Base-by-base conservation (phyloP, 2,888 invertebrate species). In the Synanthedon andrenaeformis region DNA sequence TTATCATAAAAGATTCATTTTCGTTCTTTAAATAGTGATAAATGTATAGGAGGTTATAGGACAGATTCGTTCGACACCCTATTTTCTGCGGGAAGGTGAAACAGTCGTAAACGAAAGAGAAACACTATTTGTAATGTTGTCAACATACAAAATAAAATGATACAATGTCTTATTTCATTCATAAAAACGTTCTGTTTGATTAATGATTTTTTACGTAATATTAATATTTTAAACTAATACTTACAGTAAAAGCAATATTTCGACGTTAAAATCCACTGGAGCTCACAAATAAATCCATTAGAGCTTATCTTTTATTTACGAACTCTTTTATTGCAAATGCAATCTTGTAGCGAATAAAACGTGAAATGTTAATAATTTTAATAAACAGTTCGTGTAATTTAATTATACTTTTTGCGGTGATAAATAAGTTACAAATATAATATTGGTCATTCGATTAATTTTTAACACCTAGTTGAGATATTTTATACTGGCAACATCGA, bases 1-100 rank as follows among this genome's bases (percentile, higher is more conserved):
- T 90, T 90, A 90, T 91, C 91, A 91, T 91, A 90, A 91, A 89
- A 89, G 88, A 90, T 87, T 88, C 91, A 91, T 91, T 75, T 88
- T 88, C 76, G 79, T 82, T 84, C 86, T 85, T 81, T 82, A 79
- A 79, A 84, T 80, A 70, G 79, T 85, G 79, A 82, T 84, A 85
- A 87, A 82, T 86, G 76, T 82, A 85, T 61, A 85, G 72, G 85
- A 87, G 87, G 88, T 87, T 88, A 88, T 72, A 84, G 77, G 80
- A 82, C 85, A 85, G 85, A 83, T 86, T 87, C 88, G 87, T 86
- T 87, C 88, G 87, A 88, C 88, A 88, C 88, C 88, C 88, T 87
- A 87, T 86, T 88, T 88, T 87, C 88, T 88, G 88, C 87, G 87
- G 86, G 85, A 84, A 86, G 81, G 79, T 85, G 88, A 87, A 87